A percentile compares a stretch with the other conserved stretches of the same genome.
Conservation (phyloP, 2,113 vertebrate genomes). For the Malurus cyaneus region DNA sequence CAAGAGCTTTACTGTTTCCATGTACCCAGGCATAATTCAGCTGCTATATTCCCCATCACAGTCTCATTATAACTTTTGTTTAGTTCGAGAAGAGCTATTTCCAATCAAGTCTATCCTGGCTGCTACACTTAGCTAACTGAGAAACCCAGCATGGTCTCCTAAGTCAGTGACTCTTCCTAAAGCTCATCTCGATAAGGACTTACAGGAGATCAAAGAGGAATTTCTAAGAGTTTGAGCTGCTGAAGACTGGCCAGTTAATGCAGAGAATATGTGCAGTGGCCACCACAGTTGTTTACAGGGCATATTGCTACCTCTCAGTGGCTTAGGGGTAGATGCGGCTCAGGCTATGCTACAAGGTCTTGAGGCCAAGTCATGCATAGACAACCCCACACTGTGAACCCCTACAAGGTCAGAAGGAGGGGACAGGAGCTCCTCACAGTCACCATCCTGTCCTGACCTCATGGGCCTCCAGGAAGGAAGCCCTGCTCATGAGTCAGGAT, state of each 20-base stretch:
- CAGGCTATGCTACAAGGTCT: rapidly evolving
- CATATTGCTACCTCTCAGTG: rapidly evolving
- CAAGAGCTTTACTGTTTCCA: not conserved
- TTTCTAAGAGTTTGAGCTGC: not conserved
- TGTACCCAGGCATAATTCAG: not conserved
- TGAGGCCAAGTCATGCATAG: not conserved
- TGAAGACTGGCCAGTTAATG: not conserved
- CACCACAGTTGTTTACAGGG: rapidly evolving
- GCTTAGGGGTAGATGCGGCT: not conserved
- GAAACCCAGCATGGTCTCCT: rapidly evolving
- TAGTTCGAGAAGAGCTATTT: not conserved
- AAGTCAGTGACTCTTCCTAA: not conserved
- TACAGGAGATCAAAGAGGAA: not conserved
- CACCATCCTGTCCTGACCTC: not conserved
- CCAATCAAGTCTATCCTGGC: not conserved
- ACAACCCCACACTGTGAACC: not conserved
- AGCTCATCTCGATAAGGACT: not conserved
- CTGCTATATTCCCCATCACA: not conserved
- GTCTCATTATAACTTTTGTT: not conserved
- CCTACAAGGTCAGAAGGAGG: rapidly evolving
- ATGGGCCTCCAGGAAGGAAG: not conserved
- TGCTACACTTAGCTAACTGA: not conserved
- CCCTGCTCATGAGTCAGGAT: not conserved
- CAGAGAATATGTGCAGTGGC: not conserved
- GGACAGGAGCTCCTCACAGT: not conserved